Evolutionary conservation across 2,113 vertebrate species (phyloP).

Genomic region (Saimiri boliviensis): DNA sequence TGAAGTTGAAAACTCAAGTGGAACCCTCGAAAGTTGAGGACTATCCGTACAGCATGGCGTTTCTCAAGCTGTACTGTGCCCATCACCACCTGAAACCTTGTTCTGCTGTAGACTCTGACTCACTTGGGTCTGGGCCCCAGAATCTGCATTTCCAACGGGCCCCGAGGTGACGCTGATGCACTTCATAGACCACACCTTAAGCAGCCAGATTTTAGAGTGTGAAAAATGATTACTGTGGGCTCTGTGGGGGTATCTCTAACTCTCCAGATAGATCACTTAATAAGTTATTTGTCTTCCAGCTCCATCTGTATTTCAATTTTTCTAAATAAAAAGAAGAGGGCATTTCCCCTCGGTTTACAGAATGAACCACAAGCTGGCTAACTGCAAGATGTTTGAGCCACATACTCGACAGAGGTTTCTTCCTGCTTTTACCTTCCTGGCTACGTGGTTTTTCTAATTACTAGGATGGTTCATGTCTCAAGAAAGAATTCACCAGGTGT

Average conservation of each 20-base stretch:
- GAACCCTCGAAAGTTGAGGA: background rate
- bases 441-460: constrained; percentile 64
- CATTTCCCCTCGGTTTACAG: background rate
- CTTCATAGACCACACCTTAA: background rate
- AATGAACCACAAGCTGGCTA: background rate
- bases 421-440: background rate
- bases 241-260: background rate
- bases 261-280: background rate
- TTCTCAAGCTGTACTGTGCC: background rate
- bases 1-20: background rate
- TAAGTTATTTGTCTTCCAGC: background rate
- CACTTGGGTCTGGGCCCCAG: background rate
- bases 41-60: rapidly evolving
- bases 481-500: background rate
- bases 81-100: too few species aligned
- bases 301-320: background rate
- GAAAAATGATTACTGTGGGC: background rate
- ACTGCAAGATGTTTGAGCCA: constrained; percentile 39
- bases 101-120: too few species aligned
- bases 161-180: rapidly evolving
- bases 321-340: background rate
- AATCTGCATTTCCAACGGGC: background rate
- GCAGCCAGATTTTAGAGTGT: background rate
- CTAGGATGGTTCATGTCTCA: background rate
- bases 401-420: background rate